Evolutionary conservation across 1,140 invertebrate genomes (phyloP).

Genomic region (Pseudobourletiella spinata): DNA sequence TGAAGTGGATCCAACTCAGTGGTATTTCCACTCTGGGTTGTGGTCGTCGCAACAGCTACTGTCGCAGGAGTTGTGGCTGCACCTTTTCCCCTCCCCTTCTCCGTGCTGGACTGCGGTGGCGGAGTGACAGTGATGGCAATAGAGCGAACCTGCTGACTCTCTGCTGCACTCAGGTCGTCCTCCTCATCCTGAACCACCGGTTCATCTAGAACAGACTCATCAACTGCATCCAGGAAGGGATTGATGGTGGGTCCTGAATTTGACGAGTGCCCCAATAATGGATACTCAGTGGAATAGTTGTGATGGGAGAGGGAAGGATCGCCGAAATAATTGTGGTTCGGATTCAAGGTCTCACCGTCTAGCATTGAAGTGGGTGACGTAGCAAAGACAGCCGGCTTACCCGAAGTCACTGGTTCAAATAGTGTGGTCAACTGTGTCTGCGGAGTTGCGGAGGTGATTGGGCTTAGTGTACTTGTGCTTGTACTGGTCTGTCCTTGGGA

Average conservation of each 20-base stretch:
- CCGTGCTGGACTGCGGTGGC: background rate
- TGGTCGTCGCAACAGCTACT: background rate
- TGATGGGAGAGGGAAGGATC: background rate
- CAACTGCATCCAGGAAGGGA: conserved; percentile 4
- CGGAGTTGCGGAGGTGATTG: background rate
- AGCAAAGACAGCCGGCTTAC: background rate
- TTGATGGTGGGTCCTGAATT: conserved; percentile 3
- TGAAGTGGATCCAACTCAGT: too few relatives aligned
- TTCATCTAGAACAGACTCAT: conserved; percentile 10
- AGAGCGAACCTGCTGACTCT: conserved; percentile 23
- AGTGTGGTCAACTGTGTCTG: background rate
- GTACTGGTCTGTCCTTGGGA: too few relatives aligned
- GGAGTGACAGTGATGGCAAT: conserved; percentile 33
- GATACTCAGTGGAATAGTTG: background rate
- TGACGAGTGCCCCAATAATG: background rate
- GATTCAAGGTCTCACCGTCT: conserved; percentile 7
- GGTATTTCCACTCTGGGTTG: too few relatives aligned
- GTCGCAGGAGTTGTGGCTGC: background rate
- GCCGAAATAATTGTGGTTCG: conserved; percentile 28
- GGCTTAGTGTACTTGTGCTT: background rate
- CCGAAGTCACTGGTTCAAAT: conserved; percentile 3
- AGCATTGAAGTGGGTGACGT: background rate
- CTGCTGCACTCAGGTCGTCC: conserved; percentile 15
- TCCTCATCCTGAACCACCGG: conserved; percentile 2
- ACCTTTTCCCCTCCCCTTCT: background rate